Evolutionary conservation across 1,140 invertebrate genomes (phyloP).

Genomic region (Cherax quadricarinatus): DNA sequence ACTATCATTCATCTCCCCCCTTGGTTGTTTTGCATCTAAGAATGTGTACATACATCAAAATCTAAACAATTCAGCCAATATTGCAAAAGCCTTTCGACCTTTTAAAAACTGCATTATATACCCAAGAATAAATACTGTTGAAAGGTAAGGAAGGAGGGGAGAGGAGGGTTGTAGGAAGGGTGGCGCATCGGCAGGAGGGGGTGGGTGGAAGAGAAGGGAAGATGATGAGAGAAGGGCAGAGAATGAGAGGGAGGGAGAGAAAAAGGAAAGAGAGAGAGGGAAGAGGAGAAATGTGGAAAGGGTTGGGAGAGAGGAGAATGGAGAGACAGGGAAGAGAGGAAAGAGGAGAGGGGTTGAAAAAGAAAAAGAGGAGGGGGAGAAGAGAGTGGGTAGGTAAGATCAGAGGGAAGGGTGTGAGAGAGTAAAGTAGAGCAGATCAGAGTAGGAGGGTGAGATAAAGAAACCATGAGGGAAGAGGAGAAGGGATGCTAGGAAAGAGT

Average conservation of each 20-base stretch:
- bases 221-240: too few species aligned
- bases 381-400: not conserved
- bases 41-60: too few species aligned
- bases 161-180: not conserved
- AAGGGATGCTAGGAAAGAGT: not conserved
- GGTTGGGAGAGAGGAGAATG: not conserved
- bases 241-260: too few species aligned
- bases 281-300: not conserved
- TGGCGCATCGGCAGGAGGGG: not conserved
- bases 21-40: too few species aligned
- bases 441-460: not conserved
- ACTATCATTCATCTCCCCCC: too few species aligned
- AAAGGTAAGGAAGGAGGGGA: not conserved
- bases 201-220: not conserved
- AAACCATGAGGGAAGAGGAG: not conserved
- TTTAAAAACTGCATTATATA: too few species aligned
- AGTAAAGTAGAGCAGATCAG: too few species aligned
- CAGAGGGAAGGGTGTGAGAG: too few species aligned
- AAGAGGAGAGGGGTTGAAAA: not conserved
- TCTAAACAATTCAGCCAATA: too few species aligned
- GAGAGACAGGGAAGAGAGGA: not conserved
- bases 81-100: too few species aligned
- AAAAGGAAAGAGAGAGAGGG: not conserved
- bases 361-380: not conserved
- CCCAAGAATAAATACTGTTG: too few species aligned